Base-by-base conservation (phyloP, 2,888 invertebrate species). In the Cerceris rybyensis region DNA sequence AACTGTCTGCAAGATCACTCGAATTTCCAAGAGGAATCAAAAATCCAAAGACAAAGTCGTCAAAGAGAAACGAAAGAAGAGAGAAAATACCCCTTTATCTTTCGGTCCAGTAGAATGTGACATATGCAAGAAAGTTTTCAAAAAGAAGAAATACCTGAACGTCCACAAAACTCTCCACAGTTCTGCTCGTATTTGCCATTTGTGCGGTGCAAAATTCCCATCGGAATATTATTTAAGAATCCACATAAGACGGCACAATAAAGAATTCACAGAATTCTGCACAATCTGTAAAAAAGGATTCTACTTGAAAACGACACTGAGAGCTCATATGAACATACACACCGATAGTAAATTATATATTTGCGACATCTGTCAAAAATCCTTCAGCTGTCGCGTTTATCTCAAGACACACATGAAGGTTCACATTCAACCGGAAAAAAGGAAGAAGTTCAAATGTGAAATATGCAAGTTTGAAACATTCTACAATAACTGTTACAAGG, bases 191-290 rank as follows among this genome's bases (percentile, higher is more conserved):
- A 92, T 94, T 0, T 95, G 95, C 80, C 93, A 94, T 0, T 92
- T 94, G 0, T 95, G 95, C 80, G 94, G 94, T 0, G 94, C 94
- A 84, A 94, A 94, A 83, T 94, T 95, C 83, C 93, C 94, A 0
- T 94, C 94, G 57, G 94, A 94, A 80, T 94, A 94, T 75, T 94
- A 95, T 80, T 88, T 95, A 75, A 94, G 94, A 57, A 93, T 94
- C 0, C 95, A 96, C 84, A 90, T 93, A 0, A 92, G 93, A 1
- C 92, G 94, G n/a, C 95, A 95, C 86, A 93, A 93, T 0, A 93
- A 94, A 8, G 93, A 93, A 16, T 94, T 93, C 79, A 89, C 88
- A n/a, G 88, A 90, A 43, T 88, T 88, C 46, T 93, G 93, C 72
- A 54, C 88, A 8, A 79, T 90, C 17, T 93, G 93, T 70, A 87